phyloP scores from a whole-genome alignment of 2,888 invertebrate genomes.

The Odiellus spinosus region DNA sequence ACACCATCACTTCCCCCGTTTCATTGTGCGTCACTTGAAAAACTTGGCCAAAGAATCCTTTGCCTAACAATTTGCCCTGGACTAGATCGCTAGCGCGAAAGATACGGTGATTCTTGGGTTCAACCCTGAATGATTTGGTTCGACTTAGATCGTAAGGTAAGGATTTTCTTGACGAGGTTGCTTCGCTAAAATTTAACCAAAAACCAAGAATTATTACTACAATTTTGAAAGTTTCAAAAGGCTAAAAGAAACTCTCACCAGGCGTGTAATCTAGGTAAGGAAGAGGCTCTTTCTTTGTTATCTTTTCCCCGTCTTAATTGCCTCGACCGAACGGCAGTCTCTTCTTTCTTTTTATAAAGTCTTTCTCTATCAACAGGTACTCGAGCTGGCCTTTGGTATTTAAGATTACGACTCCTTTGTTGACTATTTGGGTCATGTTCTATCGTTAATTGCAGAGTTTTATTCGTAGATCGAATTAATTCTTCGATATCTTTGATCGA shows the following conservation, averaged over 20 bases:
- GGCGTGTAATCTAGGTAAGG: slow-evolving; percentile 65
- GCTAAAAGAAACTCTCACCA: slow-evolving; percentile 3
- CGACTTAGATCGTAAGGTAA: slow-evolving; percentile 54
- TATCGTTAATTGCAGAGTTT: slow-evolving; percentile 51
- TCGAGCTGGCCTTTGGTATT: slow-evolving; percentile 14
- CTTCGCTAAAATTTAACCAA: slow-evolving; percentile 8
- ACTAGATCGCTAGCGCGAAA: slow-evolving; percentile 82
- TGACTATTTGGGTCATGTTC: slow-evolving; percentile 71
- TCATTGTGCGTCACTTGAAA: slow-evolving; percentile 65
- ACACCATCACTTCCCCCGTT: slow-evolving; percentile 84
- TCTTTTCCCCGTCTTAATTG: slow-evolving; percentile 26
- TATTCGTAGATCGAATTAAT: slow-evolving; percentile 24
- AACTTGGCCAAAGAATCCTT: slow-evolving; percentile 81
- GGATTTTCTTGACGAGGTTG: slow-evolving; percentile 11
- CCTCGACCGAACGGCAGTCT: slow-evolving; percentile 37
- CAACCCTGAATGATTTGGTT: slow-evolving; percentile 71
- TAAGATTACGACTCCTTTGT: slow-evolving; percentile 34
- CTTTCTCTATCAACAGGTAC: slow-evolving; percentile 17
- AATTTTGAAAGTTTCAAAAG: too few species aligned
- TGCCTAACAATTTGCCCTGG: slow-evolving; percentile 68
- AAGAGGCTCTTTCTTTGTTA: slow-evolving; percentile 54
- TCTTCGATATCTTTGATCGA: slow-evolving; percentile 50
- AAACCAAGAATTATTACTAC: too few species aligned
- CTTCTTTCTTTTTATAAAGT: slow-evolving; percentile 29
- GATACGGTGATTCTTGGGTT: slow-evolving; percentile 49